Evolutionary conservation across 2,113 vertebrate species (phyloP).

Genomic region (Calidris pugnax): DNA sequence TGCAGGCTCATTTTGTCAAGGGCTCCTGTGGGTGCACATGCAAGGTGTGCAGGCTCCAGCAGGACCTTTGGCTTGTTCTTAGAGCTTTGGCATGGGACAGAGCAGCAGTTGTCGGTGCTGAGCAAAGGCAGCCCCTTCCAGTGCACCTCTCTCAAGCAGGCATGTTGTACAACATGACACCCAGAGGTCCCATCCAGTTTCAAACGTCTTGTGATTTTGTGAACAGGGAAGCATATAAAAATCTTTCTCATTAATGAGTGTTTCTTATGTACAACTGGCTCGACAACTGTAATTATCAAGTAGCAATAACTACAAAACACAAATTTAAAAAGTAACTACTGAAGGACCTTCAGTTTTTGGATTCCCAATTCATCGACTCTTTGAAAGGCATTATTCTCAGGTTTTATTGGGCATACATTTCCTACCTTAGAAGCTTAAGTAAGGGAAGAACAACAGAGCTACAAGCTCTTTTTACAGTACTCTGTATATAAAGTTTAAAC

Average conservation of each 20-base stretch:
- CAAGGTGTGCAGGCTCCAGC: background rate
- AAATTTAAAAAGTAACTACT: background rate
- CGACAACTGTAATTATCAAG: background rate
- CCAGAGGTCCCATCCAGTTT: background rate
- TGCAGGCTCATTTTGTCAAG: rapidly evolving
- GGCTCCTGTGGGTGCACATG: rapidly evolving
- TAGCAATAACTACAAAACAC: background rate
- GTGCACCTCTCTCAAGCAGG: background rate
- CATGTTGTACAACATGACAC: background rate
- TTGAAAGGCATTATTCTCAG: background rate
- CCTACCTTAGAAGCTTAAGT: background rate
- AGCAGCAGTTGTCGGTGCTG: background rate
- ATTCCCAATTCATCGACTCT: background rate
- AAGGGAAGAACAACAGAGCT: background rate
- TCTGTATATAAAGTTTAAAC: background rate
- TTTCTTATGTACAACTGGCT: background rate
- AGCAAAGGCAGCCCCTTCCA: background rate
- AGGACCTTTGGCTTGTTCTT: background rate
- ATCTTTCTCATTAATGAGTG: background rate
- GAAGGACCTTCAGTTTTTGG: background rate
- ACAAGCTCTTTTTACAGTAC: background rate
- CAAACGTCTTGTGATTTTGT: background rate
- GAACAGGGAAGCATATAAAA: background rate
- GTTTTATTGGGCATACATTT: background rate
- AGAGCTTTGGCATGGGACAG: background rate